Evolutionary conservation across 2,888 invertebrate genomes (phyloP).

Genomic region (Leptinotarsa juncta): DNA sequence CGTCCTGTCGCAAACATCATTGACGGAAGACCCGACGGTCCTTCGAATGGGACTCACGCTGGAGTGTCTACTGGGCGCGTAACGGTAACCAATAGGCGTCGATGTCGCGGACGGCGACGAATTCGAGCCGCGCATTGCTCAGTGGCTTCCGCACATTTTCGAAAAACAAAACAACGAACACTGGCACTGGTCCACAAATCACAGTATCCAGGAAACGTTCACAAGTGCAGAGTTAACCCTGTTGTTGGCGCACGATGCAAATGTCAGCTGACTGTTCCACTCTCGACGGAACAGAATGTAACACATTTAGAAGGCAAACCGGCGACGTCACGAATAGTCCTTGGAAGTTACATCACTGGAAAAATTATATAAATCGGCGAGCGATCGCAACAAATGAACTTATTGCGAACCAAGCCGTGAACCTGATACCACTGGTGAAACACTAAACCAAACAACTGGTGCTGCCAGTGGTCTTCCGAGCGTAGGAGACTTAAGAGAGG

Average conservation of each 20-base stretch:
- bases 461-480: conserved; percentile 31
- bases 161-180: conserved; percentile 12
- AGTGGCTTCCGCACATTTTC: conserved; percentile 21
- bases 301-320: conserved; percentile 47
- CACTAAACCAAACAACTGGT: conserved; percentile 32
- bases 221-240: not conserved
- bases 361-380: conserved; percentile 32
- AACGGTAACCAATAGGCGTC: conserved; percentile 46
- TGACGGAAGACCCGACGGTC: conserved; percentile 31
- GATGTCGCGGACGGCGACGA: conserved; percentile 39
- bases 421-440: conserved; percentile 26
- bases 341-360: conserved; percentile 40
- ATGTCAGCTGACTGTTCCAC: conserved; percentile 46
- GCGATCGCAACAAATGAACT: conserved; percentile 21
- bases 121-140: conserved; percentile 45
- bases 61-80: conserved; percentile 41
- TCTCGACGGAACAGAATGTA: conserved; percentile 44
- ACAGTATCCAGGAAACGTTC: conserved; percentile 20
- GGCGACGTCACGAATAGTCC: conserved; percentile 46
- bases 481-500: conserved; percentile 51
- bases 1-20: conserved; percentile 60
- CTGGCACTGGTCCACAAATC: conserved; percentile 16
- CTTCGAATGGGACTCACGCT: conserved; percentile 45
- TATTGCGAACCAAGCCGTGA: conserved; percentile 28
- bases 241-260: conserved; percentile 37